Conservation (phyloP, 2,797 vertebrate genomes). For the Danio tinwini region DNA sequence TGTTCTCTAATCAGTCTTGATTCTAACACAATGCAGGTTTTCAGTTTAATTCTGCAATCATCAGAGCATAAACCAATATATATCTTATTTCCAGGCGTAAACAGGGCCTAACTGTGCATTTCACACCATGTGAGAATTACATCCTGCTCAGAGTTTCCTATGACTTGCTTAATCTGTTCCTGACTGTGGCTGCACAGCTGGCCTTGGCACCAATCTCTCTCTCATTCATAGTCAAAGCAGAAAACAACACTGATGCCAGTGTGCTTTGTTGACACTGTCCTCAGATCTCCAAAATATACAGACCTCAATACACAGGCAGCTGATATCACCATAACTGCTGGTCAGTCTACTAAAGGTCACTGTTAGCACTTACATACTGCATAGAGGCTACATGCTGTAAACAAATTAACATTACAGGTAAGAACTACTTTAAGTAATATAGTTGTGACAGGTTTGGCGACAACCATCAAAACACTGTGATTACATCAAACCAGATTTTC, state of each 20-base stretch:
- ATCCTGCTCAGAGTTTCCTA: slow-evolving; percentile 24
- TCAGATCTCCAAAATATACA: slow-evolving; percentile 31
- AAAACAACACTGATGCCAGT: slow-evolving; percentile 46
- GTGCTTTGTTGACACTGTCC: slow-evolving; percentile 41
- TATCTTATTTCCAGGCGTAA: too few relatives aligned
- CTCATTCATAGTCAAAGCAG: slow-evolving; percentile 45
- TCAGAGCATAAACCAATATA: too few relatives aligned
- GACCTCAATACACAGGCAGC: not conserved
- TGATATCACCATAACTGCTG: not conserved
- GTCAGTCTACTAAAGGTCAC: not conserved
- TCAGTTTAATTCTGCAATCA: too few relatives aligned
- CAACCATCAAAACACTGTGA: not conserved
- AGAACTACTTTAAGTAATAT: not conserved
- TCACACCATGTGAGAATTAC: not conserved
- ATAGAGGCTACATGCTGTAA: too few relatives aligned
- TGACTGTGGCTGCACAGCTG: slow-evolving; percentile 50
- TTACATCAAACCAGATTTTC: not conserved
- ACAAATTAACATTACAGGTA: not conserved
- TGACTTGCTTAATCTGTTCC: slow-evolving; percentile 36
- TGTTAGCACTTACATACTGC: not conserved
- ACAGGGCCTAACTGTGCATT: not conserved
- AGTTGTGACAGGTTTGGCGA: not conserved
- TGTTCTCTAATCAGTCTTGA: too few relatives aligned
- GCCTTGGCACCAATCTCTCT: slow-evolving; percentile 49
- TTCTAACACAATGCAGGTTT: too few relatives aligned